Conservation (phyloP, 2,113 vertebrate genomes). For the Laticauda laticaudata region DNA sequence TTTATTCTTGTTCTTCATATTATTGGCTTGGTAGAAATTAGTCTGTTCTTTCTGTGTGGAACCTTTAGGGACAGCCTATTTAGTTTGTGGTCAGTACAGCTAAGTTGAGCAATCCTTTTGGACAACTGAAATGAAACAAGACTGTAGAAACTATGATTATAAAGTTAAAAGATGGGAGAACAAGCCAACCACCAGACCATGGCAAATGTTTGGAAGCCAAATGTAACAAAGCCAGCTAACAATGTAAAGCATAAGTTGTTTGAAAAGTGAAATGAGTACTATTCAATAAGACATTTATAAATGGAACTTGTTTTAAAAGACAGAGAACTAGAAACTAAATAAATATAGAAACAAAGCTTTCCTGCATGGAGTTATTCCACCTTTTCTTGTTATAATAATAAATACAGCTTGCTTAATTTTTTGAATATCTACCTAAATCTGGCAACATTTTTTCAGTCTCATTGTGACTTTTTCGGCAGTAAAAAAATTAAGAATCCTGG, state of each 20-base stretch:
- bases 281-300: neutral
- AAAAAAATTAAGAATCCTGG: neutral
- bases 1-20: neutral
- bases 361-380: neutral
- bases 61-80: neutral
- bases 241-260: neutral
- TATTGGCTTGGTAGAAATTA: neutral
- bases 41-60: conserved; percentile 1
- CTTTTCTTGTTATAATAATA: neutral
- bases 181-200: neutral
- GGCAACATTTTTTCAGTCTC: neutral
- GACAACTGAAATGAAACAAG: conserved; percentile 21
- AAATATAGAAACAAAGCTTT: neutral
- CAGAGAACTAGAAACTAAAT: neutral
- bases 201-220: neutral
- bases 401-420: neutral
- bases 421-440: neutral
- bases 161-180: neutral
- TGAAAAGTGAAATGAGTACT: conserved; percentile 13
- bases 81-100: neutral
- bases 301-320: neutral
- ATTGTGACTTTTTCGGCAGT: neutral
- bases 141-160: neutral
- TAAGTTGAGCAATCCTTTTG: conserved; percentile 18
- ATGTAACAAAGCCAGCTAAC: neutral